These are phyloP conservation scores for Cirrhinus molitorella DNA, from an alignment of 2,797 vertebrate genomes.

Conservation along the genomic window DNA sequence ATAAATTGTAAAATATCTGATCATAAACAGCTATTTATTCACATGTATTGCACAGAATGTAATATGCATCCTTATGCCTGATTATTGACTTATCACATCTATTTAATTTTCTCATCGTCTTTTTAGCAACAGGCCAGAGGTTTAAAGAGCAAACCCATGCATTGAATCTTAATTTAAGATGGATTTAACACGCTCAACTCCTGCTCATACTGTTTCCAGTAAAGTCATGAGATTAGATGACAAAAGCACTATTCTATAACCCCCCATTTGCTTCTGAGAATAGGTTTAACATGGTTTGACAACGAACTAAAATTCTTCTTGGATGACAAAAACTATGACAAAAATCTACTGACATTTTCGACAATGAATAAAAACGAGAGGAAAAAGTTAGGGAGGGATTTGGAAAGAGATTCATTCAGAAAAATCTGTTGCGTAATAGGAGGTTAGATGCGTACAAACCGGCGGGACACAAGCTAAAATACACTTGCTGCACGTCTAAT, in stretches of 20 bases:
- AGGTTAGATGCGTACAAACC: too few relatives aligned
- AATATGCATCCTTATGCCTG: neutral
- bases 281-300: constrained; percentile 78
- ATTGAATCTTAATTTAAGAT: constrained; percentile 75
- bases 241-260: constrained; percentile 76
- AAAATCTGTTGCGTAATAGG: too few relatives aligned
- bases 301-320: too few relatives aligned
- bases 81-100: neutral
- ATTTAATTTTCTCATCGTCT: neutral
- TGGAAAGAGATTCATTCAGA: too few relatives aligned
- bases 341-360: too few relatives aligned
- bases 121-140: constrained; percentile 67
- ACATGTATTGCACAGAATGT: neutral
- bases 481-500: too few relatives aligned
- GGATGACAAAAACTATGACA: too few relatives aligned
- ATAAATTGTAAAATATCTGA: too few relatives aligned
- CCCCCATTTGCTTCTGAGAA: constrained; percentile 73
- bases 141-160: constrained; percentile 62
- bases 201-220: constrained; percentile 70
- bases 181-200: constrained; percentile 62
- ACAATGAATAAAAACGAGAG: too few relatives aligned
- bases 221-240: constrained; percentile 80
- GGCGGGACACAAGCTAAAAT: too few relatives aligned
- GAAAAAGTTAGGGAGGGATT: too few relatives aligned
- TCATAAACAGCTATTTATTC: neutral